Evolutionary conservation across 2,797 vertebrate genomes (phyloP).

Genomic region (Notoglanidium macrostoma): DNA sequence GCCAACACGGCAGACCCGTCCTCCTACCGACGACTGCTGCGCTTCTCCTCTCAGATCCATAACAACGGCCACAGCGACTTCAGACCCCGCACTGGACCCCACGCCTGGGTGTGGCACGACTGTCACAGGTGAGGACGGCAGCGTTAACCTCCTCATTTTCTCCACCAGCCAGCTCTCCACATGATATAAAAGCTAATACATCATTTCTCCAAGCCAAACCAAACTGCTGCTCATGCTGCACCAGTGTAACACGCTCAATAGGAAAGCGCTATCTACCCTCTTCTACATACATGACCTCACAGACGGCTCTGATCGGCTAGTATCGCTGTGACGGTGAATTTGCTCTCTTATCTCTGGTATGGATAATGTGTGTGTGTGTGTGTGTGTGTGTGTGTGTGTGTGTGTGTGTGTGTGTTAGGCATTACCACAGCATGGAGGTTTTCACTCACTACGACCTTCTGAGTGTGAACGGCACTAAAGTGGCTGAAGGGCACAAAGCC

Average conservation of each 20-base stretch:
- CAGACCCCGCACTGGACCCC: conserved; percentile 84
- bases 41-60: conserved; percentile 97
- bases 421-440: conserved; percentile 97
- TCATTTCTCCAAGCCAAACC: not conserved
- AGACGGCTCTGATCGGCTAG: not conserved
- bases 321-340: not conserved
- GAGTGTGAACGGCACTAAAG: conserved; percentile 89
- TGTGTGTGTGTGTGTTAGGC: conserved; percentile 69
- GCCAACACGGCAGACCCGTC: conserved; percentile 68
- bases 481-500: conserved; percentile 96
- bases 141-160: not conserved
- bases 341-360: too few species aligned
- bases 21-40: conserved; percentile 87
- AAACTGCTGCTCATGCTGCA: not conserved
- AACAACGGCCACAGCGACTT: conserved; percentile 94
- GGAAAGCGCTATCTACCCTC: not conserved
- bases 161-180: not conserved
- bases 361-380: not conserved
- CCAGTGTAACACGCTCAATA: not conserved
- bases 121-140: conserved; percentile 84
- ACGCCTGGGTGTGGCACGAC: conserved; percentile 95
- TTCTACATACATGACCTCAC: not conserved
- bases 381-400: not conserved
- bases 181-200: not conserved
- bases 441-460: conserved; percentile 94